A percentile compares a stretch with the other conserved stretches of the same genome.
Evolutionary conservation across 2,113 vertebrate genomes (phyloP).

Genomic region (Paratilapia polleni): DNA sequence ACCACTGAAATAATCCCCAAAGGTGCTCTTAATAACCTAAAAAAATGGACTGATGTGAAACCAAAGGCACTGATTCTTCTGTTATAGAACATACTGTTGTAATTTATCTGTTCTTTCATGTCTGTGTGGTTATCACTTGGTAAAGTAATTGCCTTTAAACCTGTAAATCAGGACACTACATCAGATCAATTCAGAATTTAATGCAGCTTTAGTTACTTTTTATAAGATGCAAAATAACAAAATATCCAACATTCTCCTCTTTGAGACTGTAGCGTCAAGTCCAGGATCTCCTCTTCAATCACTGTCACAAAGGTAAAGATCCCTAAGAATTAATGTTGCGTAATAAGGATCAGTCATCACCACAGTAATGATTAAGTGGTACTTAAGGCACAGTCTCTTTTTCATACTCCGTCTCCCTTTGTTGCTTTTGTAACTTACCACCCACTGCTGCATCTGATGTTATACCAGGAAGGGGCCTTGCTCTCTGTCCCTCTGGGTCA

Average conservation of each 20-base stretch:
- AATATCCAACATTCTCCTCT: background rate
- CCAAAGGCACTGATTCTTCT: background rate
- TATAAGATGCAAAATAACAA: background rate
- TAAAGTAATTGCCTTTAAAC: background rate
- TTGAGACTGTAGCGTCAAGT: background rate
- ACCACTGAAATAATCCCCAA: background rate
- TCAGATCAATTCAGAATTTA: background rate
- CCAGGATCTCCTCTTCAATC: background rate
- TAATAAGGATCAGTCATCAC: constrained; percentile 3
- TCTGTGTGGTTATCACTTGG: background rate
- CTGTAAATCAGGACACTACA: background rate
- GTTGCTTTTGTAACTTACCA: background rate
- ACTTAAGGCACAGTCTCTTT: constrained; percentile 5
- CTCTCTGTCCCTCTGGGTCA: background rate
- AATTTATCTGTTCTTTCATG: background rate
- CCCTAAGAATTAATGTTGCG: background rate
- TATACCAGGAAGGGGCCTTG: background rate
- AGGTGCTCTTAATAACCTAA: background rate
- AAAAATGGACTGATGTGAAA: background rate
- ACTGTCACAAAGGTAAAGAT: background rate
- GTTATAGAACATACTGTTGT: background rate
- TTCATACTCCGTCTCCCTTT: background rate
- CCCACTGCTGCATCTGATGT: background rate
- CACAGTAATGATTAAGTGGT: constrained; percentile 11
- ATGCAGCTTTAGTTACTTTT: background rate